These are phyloP conservation scores for Ailurus styani DNA, from an alignment of 2,113 vertebrate genomes.

Conservation along the genomic window DNA sequence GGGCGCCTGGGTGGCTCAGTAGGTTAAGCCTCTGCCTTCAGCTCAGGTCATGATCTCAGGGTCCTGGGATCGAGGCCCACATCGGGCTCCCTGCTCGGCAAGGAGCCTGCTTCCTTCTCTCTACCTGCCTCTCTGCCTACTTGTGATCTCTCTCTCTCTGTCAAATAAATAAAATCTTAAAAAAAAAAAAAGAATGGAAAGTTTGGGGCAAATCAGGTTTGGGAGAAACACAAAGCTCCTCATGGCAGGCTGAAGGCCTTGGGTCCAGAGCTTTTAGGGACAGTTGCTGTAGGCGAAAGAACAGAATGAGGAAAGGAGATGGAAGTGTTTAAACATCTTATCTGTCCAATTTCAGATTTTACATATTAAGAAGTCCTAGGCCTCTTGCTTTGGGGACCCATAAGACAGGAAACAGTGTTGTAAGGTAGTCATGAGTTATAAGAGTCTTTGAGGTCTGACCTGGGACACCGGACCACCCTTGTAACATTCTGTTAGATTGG, in stretches of 20 bases:
- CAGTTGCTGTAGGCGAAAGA: not conserved
- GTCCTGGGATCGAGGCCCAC: too few relatives aligned
- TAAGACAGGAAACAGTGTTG: not conserved
- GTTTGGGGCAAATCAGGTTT: not conserved
- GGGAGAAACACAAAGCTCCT: not conserved
- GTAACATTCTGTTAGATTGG: not conserved
- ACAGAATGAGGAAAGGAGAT: not conserved
- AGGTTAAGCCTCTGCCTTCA: too few relatives aligned
- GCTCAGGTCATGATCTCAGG: too few relatives aligned
- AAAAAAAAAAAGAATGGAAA: not conserved
- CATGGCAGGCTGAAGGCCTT: not conserved
- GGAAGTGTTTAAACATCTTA: not conserved
- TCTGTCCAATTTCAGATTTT: not conserved
- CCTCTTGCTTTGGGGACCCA: not conserved
- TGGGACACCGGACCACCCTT: not conserved
- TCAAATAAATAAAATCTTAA: too few relatives aligned
- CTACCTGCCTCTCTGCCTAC: too few relatives aligned
- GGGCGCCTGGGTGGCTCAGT: too few relatives aligned
- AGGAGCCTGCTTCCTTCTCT: too few relatives aligned
- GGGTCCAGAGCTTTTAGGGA: not conserved
- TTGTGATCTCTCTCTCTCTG: too few relatives aligned
- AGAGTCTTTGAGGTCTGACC: not conserved
- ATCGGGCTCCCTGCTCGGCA: too few relatives aligned
- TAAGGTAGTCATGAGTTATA: not conserved
- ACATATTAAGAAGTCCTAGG: not conserved